phyloP scores from a whole-genome alignment of 2,888 invertebrate genomes.

The Epiperipatus broadwayi region DNA sequence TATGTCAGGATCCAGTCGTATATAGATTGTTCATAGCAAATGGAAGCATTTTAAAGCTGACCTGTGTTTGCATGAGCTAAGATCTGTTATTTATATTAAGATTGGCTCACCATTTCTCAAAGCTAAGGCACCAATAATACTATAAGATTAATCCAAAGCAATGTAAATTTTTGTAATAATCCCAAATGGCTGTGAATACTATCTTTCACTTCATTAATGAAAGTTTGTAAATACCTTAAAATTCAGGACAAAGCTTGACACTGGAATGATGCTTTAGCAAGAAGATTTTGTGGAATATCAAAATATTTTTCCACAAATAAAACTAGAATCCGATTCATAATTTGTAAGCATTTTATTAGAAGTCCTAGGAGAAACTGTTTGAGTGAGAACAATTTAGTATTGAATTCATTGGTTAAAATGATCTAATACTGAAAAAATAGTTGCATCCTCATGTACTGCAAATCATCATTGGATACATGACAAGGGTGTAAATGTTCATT shows the following conservation, averaged over 20 bases:
- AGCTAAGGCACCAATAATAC: constrained; percentile 55
- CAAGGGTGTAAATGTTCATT: no score
- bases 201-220: constrained; percentile 23
- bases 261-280: constrained; percentile 30
- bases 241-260: constrained; percentile 31
- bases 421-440: constrained; percentile 32
- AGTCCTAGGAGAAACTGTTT: constrained; percentile 1
- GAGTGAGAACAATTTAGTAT: constrained; percentile 6
- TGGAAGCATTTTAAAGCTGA: no score
- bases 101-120: constrained; percentile 54
- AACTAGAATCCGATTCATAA: neutral
- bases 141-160: constrained; percentile 69
- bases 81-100: constrained; percentile 58
- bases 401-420: constrained; percentile 28
- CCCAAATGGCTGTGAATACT: constrained; percentile 27
- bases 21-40: no score
- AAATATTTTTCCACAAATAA: constrained; percentile 21
- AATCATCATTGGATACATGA: neutral
- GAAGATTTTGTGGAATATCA: constrained; percentile 28
- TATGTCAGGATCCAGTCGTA: no score
- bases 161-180: constrained; percentile 53
- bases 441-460: constrained; percentile 28
- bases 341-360: neutral
- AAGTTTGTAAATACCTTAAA: constrained; percentile 30
- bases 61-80: constrained; percentile 66